phyloP scores from a whole-genome alignment of 1,140 invertebrate species.

The Belonocnema kinseyi region DNA sequence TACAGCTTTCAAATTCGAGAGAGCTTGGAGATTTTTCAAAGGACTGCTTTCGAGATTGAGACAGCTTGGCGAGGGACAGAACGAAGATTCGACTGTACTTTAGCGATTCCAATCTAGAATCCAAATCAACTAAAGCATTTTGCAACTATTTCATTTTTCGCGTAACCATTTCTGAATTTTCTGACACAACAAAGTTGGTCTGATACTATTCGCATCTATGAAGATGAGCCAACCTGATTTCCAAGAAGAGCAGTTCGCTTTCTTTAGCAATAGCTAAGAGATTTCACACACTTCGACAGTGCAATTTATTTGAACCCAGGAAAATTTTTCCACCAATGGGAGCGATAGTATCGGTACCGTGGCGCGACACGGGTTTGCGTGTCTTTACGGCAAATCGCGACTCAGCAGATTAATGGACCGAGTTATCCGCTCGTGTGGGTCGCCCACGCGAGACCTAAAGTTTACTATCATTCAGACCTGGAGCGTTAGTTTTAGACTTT shows the following conservation, averaged over 20 bases:
- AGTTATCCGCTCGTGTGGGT: conserved; percentile 26
- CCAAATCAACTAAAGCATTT: too few relatives aligned
- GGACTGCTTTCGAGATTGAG: too few relatives aligned
- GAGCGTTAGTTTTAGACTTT: not conserved
- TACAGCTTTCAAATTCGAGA: too few relatives aligned
- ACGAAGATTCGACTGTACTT: too few relatives aligned
- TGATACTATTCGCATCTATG: not conserved
- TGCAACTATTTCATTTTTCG: too few relatives aligned
- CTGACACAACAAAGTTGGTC: not conserved
- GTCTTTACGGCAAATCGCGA: conserved; percentile 26
- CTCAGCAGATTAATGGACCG: conserved; percentile 25
- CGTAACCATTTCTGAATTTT: not conserved
- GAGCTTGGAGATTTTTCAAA: too few relatives aligned
- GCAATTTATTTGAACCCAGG: conserved; percentile 5
- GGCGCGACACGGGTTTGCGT: conserved; percentile 27
- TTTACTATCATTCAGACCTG: conserved; percentile 25
- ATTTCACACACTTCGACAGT: conserved; percentile 5
- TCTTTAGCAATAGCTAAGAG: not conserved
- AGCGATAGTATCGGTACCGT: conserved; percentile 20
- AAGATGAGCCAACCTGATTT: conserved; percentile 10
- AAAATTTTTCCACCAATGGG: conserved; percentile 1
- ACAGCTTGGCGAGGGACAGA: too few relatives aligned
- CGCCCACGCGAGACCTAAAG: conserved; percentile 19
- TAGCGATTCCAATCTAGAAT: too few relatives aligned
- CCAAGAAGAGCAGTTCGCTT: not conserved